Evolutionary conservation across 1,140 invertebrate species (phyloP), one percentile per base, ranked within the genome.

Genomic region (Meloidogyne chitwoodi): DNA sequence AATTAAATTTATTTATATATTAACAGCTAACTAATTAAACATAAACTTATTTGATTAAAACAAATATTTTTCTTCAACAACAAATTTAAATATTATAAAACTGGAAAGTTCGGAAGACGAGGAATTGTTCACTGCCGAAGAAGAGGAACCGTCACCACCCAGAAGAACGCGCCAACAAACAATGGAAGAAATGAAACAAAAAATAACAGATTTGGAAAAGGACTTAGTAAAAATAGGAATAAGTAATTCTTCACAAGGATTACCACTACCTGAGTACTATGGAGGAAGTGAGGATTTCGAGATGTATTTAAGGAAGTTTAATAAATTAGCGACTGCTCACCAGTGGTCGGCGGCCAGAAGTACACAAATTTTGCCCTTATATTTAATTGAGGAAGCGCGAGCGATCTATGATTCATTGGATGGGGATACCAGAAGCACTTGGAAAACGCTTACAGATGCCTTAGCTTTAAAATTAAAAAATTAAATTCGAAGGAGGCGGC

Each of bases 361-460:
- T 62, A 22, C 69, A 0, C 69, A 71, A 22, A 71, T 71, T n/a
- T 62, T 71, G 16, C 69, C 69, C 0, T 4, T 71, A 22, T 71
- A 48, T 16, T n/a, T 71, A 19, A n/a, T 48, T 5, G 69, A 62
- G 16, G 11, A 34, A 5, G 69, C 69, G 1, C 24, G 41, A 12
- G 41, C 69, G 4, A 56, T 71, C 5, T 71, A 71, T 62, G 69
- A 71, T 0, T 24, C 16, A 1, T 10, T 71, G 5, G 41, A 56
- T 14, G 22, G 8, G 2, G 26, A 71, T 16, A 3, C 11, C 14
- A 71, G 56, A 71, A 27, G 24, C 4, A 71, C 48, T 22, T 68
- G 67, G 67, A 68, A 14, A 26, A 12, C 0, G 2, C 11, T 68
- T 11, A 48, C 48, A 2, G 67, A 68, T 11, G 26, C 67, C 1